Base-by-base conservation (phyloP, 2,888 invertebrate species). In the Brachylomia viminalis region DNA sequence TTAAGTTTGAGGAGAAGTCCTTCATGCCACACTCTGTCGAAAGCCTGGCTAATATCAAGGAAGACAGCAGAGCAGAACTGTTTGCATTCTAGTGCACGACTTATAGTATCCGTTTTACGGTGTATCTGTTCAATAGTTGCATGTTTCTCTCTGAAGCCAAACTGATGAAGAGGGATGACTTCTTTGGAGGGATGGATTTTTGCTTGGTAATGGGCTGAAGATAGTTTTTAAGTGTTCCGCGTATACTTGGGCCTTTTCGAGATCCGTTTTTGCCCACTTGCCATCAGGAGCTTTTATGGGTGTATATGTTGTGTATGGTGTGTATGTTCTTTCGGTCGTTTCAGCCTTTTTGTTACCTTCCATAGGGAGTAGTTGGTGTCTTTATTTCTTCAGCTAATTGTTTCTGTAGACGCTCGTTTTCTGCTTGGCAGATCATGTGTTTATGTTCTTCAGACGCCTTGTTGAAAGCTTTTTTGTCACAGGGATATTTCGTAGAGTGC, bases 221-320 rank as follows among this genome's bases (percentile, higher is more conserved):
- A 65, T 47, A 47, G 47, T 17, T 65, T 65, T 65, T 47, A 65
- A 47, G 49, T 65, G 17, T 33, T 65, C 30, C 23, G 65, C 45
- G 49, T 49, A 49, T 33, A 49, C 49, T 30, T 49, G 47, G 49
- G 65, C 62, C 65, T 65, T 65, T 30, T 65, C 65, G 11, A 65
- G 49, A n/a, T 65, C 65, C 30, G 65, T 49, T 65, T 30, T 52
- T 42, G 42, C 68, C 52, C 38, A 68, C 27, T 54, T 68, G 27
- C 54, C 68, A 20, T 27, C 42, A 27, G 42, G 17, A 10, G 56
- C 15, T 52, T 52, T 71, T 47, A 61, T 71, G n/a, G 33, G 61
- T 59, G 49, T n/a, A n/a, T n/a, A n/a, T n/a, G n/a, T n/a, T n/a
- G n/a, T n/a, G n/a, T n/a, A n/a, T n/a, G n/a, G n/a, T n/a, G 61